These are phyloP conservation scores for Sturnus vulgaris DNA, from an alignment of 2,113 vertebrate genomes.

Conservation along the genomic window DNA sequence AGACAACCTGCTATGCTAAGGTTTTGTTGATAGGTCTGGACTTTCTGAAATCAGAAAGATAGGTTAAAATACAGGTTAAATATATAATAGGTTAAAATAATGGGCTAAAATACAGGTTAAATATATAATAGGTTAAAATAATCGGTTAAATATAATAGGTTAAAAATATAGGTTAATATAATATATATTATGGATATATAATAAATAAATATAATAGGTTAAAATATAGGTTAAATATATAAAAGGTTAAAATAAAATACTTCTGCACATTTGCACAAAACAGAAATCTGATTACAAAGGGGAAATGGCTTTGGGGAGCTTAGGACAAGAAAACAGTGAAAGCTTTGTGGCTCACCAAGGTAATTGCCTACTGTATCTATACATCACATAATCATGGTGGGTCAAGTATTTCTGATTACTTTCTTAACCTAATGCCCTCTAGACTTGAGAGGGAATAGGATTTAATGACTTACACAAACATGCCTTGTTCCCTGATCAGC, in stretches of 20 bases:
- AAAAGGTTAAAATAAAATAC: neutral
- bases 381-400: neutral
- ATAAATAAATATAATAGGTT: neutral
- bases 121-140: too few species aligned
- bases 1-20: neutral
- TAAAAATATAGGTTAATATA: too few species aligned
- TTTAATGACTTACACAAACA: neutral
- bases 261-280: neutral
- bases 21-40: constrained; percentile 9
- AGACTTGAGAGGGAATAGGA: neutral
- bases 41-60: constrained; percentile 23
- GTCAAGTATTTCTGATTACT: constrained; percentile 32
- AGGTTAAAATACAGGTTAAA: neutral
- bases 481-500: neutral
- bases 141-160: too few species aligned
- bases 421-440: constrained; percentile 11
- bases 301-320: neutral
- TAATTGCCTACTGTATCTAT: constrained; percentile 7
- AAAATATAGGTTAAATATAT: neutral
- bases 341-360: neutral
- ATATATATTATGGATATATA: too few species aligned
- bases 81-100: too few species aligned
- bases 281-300: neutral
- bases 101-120: neutral
- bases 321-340: neutral